Conservation (phyloP, 2,888 invertebrate species). For the Sycophila texana region DNA sequence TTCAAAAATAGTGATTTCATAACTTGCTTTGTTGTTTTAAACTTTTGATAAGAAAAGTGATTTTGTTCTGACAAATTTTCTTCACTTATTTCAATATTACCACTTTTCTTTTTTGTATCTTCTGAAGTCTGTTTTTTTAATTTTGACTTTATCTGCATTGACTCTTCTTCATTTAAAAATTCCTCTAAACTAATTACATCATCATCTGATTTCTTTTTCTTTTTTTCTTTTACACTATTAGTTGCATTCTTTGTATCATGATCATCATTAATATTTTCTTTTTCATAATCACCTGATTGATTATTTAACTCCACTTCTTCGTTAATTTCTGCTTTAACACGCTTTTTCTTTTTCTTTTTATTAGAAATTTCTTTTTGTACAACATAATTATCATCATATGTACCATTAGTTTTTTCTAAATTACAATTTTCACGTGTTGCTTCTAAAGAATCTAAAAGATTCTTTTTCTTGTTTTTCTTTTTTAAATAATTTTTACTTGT, state of each 20-base stretch:
- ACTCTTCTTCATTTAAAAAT: slow-evolving; percentile 52
- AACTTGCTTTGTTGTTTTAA: slow-evolving; percentile 60
- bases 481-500: slow-evolving; percentile 21
- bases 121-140: slow-evolving; percentile 31
- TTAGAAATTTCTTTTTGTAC: background rate
- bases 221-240: slow-evolving; percentile 39
- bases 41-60: slow-evolving; percentile 24
- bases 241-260: slow-evolving; percentile 17
- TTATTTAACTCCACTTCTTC: slow-evolving; percentile 22
- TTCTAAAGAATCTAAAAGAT: slow-evolving; percentile 18
- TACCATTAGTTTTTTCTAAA: background rate
- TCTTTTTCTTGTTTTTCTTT: slow-evolving; percentile 55
- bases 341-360: slow-evolving; percentile 42
- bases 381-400: too few species aligned
- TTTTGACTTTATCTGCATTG: slow-evolving; percentile 36
- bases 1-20: slow-evolving; percentile 66
- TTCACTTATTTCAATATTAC: slow-evolving; percentile 29
- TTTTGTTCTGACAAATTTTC: background rate
- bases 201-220: slow-evolving; percentile 50
- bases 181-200: slow-evolving; percentile 52
- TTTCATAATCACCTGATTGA: slow-evolving; percentile 21
- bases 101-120: background rate
- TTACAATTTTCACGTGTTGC: slow-evolving; percentile 21
- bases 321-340: background rate
- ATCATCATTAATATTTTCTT: slow-evolving; percentile 41